These are phyloP conservation scores for Rhagium mordax DNA, from an alignment of 2,888 invertebrate species.

Conservation along the genomic window DNA sequence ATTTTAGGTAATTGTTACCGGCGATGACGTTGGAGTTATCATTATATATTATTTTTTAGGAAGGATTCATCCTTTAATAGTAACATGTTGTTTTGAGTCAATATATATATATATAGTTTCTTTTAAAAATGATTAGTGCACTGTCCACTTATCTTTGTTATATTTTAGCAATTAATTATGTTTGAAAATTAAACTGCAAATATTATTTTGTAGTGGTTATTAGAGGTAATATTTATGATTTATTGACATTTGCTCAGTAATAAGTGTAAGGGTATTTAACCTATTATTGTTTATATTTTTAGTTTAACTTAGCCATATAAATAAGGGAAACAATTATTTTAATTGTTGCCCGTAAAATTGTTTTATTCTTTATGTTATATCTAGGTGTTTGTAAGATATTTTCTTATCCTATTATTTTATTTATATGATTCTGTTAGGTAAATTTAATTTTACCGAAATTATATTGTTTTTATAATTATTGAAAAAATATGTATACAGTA, in stretches of 20 bases:
- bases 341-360: constrained; percentile 29
- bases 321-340: constrained; percentile 8
- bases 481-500: constrained; percentile 5
- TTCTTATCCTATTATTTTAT: constrained; percentile 13
- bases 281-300: constrained; percentile 28
- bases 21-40: neutral
- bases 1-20: neutral
- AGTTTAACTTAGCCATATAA: neutral
- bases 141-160: neutral
- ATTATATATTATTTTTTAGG: neutral
- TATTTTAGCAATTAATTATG: neutral
- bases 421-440: constrained; percentile 7
- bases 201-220: constrained; percentile 7
- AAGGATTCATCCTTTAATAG: neutral
- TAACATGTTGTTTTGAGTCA: neutral
- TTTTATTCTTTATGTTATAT: constrained; percentile 16
- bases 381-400: constrained; percentile 31
- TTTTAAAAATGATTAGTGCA: neutral
- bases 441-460: constrained; percentile 11
- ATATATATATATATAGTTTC: neutral
- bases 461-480: constrained; percentile 11
- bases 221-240: constrained; percentile 1
- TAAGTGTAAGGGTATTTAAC: constrained; percentile 38
- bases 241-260: constrained; percentile 45
- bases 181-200: neutral